phyloP scores from a whole-genome alignment of 2,113 vertebrate genomes.

The Siniperca knerii region DNA sequence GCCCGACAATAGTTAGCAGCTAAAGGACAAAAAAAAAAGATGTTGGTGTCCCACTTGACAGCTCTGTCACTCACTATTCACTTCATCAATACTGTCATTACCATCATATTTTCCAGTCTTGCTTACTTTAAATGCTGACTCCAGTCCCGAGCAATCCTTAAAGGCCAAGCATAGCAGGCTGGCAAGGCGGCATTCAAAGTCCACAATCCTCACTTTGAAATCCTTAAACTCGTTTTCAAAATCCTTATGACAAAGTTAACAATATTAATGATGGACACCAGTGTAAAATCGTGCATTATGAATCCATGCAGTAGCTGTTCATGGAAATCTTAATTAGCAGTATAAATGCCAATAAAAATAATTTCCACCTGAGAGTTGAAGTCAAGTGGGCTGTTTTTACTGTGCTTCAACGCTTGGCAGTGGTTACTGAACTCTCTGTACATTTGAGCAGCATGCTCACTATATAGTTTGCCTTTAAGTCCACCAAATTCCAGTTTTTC shows the following conservation, averaged over 20 bases:
- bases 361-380: constrained; percentile 79
- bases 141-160: constrained; percentile 84
- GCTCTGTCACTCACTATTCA: background rate
- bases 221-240: constrained; percentile 83
- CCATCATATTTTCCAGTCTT: background rate
- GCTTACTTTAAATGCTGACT: constrained; percentile 88
- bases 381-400: constrained; percentile 76
- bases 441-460: constrained; percentile 77
- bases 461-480: constrained; percentile 80
- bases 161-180: constrained; percentile 85
- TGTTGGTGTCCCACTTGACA: background rate
- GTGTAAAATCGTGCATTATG: background rate
- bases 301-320: background rate
- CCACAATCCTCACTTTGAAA: constrained; percentile 83
- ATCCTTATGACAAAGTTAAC: constrained; percentile 65
- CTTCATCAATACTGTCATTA: background rate
- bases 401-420: constrained; percentile 81
- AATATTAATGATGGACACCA: background rate
- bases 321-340: background rate
- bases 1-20: constrained; percentile 85
- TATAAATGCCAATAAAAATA: background rate
- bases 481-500: constrained; percentile 88
- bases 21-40: constrained; percentile 67
- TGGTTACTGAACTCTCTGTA: constrained; percentile 80
- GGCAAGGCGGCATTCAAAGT: constrained; percentile 84